A percentile compares a stretch with the other conserved stretches of the same genome.
phyloP scores from a whole-genome alignment of 1,140 invertebrate genomes.

The Lamellibrachia luymesi region DNA sequence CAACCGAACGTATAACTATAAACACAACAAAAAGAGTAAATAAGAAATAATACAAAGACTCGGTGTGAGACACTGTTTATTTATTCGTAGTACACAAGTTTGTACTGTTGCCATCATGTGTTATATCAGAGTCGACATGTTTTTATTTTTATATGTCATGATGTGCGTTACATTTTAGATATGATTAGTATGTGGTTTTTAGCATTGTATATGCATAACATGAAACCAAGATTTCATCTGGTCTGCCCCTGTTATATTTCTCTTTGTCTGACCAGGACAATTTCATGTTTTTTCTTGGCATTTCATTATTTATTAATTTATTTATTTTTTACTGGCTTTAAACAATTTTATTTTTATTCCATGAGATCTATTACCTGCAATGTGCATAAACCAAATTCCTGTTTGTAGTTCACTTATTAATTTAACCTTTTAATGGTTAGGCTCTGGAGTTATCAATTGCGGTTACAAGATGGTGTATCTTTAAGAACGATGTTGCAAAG shows the following conservation, averaged over 20 bases:
- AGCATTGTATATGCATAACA: not conserved
- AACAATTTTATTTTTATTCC: not conserved
- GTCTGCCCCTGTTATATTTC: not conserved
- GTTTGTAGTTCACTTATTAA: slow-evolving; percentile 1
- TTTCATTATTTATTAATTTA: not conserved
- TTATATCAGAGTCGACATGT: not conserved
- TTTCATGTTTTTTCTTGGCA: not conserved
- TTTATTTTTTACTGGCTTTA: not conserved
- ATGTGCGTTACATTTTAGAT: not conserved
- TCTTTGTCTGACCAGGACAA: not conserved
- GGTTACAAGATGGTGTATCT: not conserved
- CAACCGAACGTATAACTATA: not conserved
- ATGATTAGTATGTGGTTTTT: not conserved
- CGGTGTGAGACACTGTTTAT: not conserved
- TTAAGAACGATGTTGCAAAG: not conserved
- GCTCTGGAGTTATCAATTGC: not conserved
- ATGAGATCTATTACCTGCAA: not conserved
- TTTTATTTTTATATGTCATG: not conserved
- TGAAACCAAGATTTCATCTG: not conserved
- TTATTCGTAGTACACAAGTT: not conserved
- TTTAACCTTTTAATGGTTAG: not conserved
- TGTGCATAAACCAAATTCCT: not conserved
- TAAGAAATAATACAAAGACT: not conserved
- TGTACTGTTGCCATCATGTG: not conserved
- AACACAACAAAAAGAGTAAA: not conserved